These are phyloP conservation scores for Thymelicus lineola DNA, from an alignment of 2,888 invertebrate genomes.

Conservation along the genomic window DNA sequence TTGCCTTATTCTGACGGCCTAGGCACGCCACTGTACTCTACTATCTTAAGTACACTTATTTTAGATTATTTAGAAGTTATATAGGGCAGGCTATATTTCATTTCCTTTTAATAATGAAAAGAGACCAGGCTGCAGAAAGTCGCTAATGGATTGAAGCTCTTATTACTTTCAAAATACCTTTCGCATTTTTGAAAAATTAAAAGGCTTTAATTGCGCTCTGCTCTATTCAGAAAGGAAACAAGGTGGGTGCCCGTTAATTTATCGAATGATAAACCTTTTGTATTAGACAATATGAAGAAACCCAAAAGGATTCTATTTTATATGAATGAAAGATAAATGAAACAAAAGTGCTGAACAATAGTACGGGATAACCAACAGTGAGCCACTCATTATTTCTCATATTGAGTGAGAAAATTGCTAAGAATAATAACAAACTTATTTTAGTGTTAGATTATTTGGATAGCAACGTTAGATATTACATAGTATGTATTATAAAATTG, in stretches of 20 bases:
- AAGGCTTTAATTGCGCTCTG: not conserved
- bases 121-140: too few species aligned
- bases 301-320: slow-evolving; percentile 11
- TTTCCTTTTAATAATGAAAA: too few species aligned
- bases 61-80: too few species aligned
- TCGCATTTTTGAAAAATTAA: not conserved
- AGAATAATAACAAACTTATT: slow-evolving; percentile 7
- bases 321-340: slow-evolving; percentile 9
- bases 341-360: slow-evolving; percentile 5
- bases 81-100: too few species aligned
- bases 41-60: too few species aligned
- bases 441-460: not conserved
- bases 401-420: not conserved
- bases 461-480: too few species aligned
- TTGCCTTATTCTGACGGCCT: too few species aligned
- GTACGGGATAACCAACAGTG: not conserved
- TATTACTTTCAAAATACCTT: slow-evolving; percentile 1
- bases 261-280: slow-evolving; percentile 11
- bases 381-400: not conserved
- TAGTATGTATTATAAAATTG: too few species aligned
- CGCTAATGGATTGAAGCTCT: not conserved
- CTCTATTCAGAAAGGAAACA: not conserved
- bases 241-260: not conserved
- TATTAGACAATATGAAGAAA: not conserved
- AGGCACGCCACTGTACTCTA: too few species aligned